A percentile compares a stretch with the other conserved stretches of the same genome.
phyloP scores from a whole-genome alignment of 2,888 invertebrate species.

The Pandemis cinnamomeana region DNA sequence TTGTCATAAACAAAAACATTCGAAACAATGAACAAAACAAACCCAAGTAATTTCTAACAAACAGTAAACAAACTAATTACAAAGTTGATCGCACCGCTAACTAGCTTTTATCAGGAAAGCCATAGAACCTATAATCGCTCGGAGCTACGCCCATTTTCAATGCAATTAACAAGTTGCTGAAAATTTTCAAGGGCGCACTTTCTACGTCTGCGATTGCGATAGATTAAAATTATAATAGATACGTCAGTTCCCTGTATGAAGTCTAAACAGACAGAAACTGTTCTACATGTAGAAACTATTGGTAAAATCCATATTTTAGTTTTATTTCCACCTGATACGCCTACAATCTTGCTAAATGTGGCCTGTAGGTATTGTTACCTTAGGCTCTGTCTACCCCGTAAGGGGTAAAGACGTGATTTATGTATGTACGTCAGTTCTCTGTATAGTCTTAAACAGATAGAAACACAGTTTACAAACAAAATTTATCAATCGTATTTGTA shows the following conservation, averaged over 20 bases:
- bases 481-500: too few relatives aligned
- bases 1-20: neutral
- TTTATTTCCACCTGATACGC: neutral
- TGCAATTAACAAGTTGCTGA: slow-evolving; percentile 58
- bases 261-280: too few relatives aligned
- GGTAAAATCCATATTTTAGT: too few relatives aligned
- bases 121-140: slow-evolving; percentile 15
- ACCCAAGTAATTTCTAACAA: slow-evolving; percentile 18
- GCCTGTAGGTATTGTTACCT: too few relatives aligned
- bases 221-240: slow-evolving; percentile 22
- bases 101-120: slow-evolving; percentile 28
- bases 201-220: slow-evolving; percentile 53
- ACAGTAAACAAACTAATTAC: slow-evolving; percentile 36
- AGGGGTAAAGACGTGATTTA: too few relatives aligned
- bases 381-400: too few relatives aligned
- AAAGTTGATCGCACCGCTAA: slow-evolving; percentile 16
- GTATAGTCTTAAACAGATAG: too few relatives aligned
- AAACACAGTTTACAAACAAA: too few relatives aligned
- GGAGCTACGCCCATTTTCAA: slow-evolving; percentile 33
- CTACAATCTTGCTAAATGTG: too few relatives aligned
- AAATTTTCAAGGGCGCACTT: slow-evolving; percentile 69
- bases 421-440: too few relatives aligned
- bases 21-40: neutral
- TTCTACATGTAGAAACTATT: too few relatives aligned
- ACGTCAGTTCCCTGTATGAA: neutral